Base-by-base conservation (phyloP, 2,888 invertebrate species). In the Phaedon cochleariae region DNA sequence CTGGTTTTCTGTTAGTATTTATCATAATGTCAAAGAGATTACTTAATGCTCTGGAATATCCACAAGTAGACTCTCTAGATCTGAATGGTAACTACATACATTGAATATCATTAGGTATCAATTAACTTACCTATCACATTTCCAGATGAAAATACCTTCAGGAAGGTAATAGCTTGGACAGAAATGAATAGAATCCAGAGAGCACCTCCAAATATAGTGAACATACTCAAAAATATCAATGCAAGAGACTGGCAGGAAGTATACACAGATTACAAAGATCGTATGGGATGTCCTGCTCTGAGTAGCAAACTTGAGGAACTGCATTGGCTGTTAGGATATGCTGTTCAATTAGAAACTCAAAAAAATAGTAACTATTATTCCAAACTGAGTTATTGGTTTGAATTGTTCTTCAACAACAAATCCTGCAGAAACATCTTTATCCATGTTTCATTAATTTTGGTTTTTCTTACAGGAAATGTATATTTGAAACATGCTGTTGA, bases 121-220 rank as follows among this genome's bases (percentile, higher is more conserved):
- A 52, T 31, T 34, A 20, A 54, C 12, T n/a, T 59, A 52, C 10
- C 12, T 21, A 21, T 21, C 0, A 60, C 52, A 17, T 51, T 85
- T 85, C 2, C 81, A 97, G 97, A 96, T 85, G 89, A 90, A 73
- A 88, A 88, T 68, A 90, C 92, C 76, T 92, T 94, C 79, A 89
- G 93, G 55, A 92, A 90, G 77, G 86, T 95, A 21, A 87, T 97
- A 20, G 84, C 93, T 0, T 98, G 97, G 98, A 81, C 98, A 60
- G 98, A 98, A 84, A 94, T 96, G 79, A 95, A 96, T 81, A 95
- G 95, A 84, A 95, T 98, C 72, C 89, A 96, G 10, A 90, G 92
- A 73, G 95, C 95, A 74, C 91, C 91, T 79, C 92, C 94, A 62
- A 93, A 95, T 79, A 93, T 94, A 69, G 86, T 95, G 10, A 89